Percentiles rank a stretch among this genome's conserved stretches.
Conservation (phyloP, 2,888 invertebrate species). For the Rutpela maculata region DNA sequence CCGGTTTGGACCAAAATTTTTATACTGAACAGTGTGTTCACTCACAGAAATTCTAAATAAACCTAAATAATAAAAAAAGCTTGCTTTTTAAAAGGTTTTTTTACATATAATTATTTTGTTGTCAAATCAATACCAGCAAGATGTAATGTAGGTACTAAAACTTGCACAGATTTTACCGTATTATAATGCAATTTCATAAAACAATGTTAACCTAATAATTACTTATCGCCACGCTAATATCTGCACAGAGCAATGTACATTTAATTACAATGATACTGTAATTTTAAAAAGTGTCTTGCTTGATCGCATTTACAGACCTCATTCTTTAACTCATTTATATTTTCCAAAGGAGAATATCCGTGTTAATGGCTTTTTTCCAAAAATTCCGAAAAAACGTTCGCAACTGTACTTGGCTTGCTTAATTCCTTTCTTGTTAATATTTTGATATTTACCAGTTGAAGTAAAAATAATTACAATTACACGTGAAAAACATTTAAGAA, state of each 20-base stretch:
- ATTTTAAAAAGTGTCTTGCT: constrained; percentile 39
- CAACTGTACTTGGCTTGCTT: constrained; percentile 7
- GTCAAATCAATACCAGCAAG: too few relatives aligned
- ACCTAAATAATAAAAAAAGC: too few relatives aligned
- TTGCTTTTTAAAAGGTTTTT: too few relatives aligned
- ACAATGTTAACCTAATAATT: constrained; percentile 37
- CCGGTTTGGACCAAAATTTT: too few relatives aligned
- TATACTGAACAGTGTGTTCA: too few relatives aligned
- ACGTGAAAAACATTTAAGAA: not conserved
- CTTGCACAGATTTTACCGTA: not conserved
- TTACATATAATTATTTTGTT: too few relatives aligned
- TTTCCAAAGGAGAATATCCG: constrained; percentile 29
- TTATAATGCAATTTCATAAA: constrained; percentile 36
- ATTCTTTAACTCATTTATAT: constrained; percentile 22
- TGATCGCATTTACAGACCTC: constrained; percentile 38
- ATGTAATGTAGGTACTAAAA: not conserved
- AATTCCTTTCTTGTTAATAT: constrained; percentile 4
- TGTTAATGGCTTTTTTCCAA: constrained; percentile 35
- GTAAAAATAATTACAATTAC: constrained; percentile 7
- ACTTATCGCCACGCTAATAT: constrained; percentile 39
- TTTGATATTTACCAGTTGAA: constrained; percentile 1
- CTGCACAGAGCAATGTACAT: constrained; percentile 36
- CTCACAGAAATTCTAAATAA: too few relatives aligned
- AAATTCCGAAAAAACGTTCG: constrained; percentile 11
- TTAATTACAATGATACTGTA: constrained; percentile 41